These are phyloP conservation scores for Cylloceria caligata DNA, from an alignment of 2,888 invertebrate genomes.

Conservation along the genomic window DNA sequence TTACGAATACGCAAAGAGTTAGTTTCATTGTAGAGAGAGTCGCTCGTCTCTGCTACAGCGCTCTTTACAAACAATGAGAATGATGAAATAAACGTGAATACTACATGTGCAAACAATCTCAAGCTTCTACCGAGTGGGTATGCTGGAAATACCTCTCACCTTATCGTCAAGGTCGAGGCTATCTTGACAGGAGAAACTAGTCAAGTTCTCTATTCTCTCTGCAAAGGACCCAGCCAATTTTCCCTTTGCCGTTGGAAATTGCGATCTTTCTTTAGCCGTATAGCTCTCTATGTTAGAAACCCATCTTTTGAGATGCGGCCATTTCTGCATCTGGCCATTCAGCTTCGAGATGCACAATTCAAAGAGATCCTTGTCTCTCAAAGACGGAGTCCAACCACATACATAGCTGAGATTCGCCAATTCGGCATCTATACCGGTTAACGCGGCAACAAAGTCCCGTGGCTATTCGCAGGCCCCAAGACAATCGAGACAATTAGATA, in stretches of 20 bases:
- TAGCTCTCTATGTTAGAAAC: conserved; percentile 88
- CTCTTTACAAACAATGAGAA: background rate
- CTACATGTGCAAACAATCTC: conserved; percentile 34
- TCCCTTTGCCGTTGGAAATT: conserved; percentile 83
- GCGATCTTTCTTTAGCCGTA: conserved; percentile 85
- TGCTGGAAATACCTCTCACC: conserved; percentile 78
- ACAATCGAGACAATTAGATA: conserved; percentile 23
- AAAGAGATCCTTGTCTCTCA: conserved; percentile 85
- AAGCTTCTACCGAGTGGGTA: conserved; percentile 65
- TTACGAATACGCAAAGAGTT: background rate
- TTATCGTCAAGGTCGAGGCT: conserved; percentile 75
- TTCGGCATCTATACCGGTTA: conserved; percentile 83
- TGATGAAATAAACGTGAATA: background rate
- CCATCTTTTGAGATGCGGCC: conserved; percentile 87
- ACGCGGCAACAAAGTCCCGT: conserved; percentile 67
- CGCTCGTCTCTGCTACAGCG: background rate
- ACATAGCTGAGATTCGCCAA: conserved; percentile 87
- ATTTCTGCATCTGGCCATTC: conserved; percentile 83
- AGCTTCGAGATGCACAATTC: conserved; percentile 74
- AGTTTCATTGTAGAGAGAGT: background rate
- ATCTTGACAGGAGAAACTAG: conserved; percentile 42
- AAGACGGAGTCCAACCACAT: conserved; percentile 86
- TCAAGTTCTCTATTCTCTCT: conserved; percentile 72
- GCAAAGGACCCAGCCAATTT: conserved; percentile 83
- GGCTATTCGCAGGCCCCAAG: conserved; percentile 36